phyloP scores from a whole-genome alignment of 2,113 vertebrate species.

The Haplochromis vanheusdeni region DNA sequence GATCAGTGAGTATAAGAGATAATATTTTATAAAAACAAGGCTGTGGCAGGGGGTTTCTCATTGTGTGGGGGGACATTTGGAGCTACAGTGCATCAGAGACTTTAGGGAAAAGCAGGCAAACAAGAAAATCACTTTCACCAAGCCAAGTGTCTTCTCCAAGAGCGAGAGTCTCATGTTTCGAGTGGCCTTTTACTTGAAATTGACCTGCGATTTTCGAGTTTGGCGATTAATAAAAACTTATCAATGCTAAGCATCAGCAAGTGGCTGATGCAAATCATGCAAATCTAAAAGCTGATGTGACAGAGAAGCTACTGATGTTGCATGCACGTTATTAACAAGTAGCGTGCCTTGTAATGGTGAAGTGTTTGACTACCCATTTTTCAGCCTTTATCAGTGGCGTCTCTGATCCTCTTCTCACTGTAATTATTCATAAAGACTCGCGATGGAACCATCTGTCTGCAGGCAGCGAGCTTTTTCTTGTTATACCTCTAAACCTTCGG shows the following conservation, averaged over 20 bases:
- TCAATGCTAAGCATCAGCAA: background rate
- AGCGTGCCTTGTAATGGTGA: background rate
- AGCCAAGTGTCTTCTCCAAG: background rate
- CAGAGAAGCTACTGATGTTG: background rate
- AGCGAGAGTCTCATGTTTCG: background rate
- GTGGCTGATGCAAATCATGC: background rate
- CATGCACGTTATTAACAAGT: background rate
- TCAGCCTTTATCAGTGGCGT: background rate
- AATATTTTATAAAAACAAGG: background rate
- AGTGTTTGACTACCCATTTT: background rate
- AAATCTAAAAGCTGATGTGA: background rate
- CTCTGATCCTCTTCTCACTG: background rate
- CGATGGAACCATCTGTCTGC: background rate
- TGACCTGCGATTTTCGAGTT: rapidly evolving
- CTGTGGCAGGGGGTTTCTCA: background rate
- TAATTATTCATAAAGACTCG: background rate
- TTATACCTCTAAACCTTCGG: background rate
- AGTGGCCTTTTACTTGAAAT: background rate
- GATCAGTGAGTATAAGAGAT: background rate
- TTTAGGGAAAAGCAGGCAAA: background rate
- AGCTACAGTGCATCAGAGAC: background rate
- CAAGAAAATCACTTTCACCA: background rate
- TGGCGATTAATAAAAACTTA: too few species aligned
- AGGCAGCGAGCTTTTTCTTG: background rate
- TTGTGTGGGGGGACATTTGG: background rate